Evolutionary conservation across 2,113 vertebrate species (phyloP).

Genomic region (Falco punctatus): DNA sequence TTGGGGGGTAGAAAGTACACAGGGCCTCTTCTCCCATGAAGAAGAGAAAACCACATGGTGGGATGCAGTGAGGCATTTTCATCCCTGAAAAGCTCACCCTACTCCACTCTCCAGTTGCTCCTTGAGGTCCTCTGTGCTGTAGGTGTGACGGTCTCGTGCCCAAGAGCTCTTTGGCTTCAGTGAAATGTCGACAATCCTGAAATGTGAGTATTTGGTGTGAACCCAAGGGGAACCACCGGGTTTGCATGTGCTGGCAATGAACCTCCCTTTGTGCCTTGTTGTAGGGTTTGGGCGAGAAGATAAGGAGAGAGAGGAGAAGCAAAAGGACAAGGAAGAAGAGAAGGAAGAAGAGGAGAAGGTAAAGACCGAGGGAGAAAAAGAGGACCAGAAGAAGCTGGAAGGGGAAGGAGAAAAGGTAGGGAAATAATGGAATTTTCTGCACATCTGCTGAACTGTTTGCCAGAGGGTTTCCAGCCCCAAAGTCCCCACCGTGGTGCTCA

Average conservation of each 20-base stretch:
- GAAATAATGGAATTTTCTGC: not conserved
- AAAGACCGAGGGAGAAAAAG: not conserved
- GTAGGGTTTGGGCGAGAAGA: slow-evolving; percentile 69
- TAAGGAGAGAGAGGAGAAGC: slow-evolving; percentile 51
- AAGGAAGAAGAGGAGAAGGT: not conserved
- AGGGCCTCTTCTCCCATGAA: not conserved
- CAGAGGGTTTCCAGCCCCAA: not conserved
- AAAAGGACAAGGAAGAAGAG: not conserved
- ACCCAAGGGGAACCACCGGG: not conserved
- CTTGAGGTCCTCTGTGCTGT: not conserved
- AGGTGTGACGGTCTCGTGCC: not conserved
- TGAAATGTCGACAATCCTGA: slow-evolving; percentile 60
- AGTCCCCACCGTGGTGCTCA: not conserved
- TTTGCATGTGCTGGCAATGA: not conserved
- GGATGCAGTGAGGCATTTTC: not conserved
- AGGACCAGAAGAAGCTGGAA: not conserved
- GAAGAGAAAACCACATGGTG: not conserved
- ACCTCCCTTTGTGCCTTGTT: not conserved
- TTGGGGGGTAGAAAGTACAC: not conserved
- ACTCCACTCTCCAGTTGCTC: not conserved
- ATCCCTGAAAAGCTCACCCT: not conserved
- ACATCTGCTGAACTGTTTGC: not conserved
- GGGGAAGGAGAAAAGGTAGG: slow-evolving; percentile 49
- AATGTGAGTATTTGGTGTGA: slow-evolving; percentile 48
- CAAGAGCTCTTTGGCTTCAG: not conserved